Percentiles rank a stretch among this genome's conserved stretches.
phyloP scores from a whole-genome alignment of 2,113 vertebrate species.

The Zootoca vivipara region DNA sequence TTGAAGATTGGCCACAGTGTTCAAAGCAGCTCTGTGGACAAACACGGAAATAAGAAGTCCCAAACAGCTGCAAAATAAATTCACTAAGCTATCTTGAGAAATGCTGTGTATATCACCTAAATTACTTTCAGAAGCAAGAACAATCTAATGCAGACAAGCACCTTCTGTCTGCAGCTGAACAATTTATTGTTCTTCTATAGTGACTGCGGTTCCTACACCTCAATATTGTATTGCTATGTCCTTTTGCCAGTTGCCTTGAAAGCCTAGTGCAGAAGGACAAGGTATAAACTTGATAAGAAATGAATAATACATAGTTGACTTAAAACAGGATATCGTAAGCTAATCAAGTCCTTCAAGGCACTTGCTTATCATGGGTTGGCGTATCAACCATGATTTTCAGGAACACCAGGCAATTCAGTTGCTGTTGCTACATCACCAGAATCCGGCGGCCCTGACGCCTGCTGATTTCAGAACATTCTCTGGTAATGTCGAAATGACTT shows the following conservation, averaged over 20 bases:
- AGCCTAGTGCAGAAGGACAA: neutral
- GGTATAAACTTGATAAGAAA: neutral
- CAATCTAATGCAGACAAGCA: neutral
- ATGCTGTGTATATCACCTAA: neutral
- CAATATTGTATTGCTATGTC: neutral
- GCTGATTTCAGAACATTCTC: neutral
- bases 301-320: neutral
- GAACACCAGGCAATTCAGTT: neutral
- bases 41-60: too few relatives aligned
- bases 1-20: neutral
- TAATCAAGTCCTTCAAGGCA: neutral
- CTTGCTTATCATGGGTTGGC: neutral
- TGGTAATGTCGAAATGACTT: neutral
- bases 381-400: neutral
- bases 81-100: neutral
- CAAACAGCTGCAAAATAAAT: too few relatives aligned
- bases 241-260: neutral
- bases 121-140: neutral
- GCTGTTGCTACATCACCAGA: neutral
- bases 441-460: neutral
- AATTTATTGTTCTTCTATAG: neutral
- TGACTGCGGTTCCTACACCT: neutral
- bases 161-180: neutral
- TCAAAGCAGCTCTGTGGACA: neutral
- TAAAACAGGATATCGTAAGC: neutral